Evolutionary conservation across 2,888 invertebrate species (phyloP), one percentile per base, ranked within the genome.

Genomic region (Zhuqinia jingwanae): DNA sequence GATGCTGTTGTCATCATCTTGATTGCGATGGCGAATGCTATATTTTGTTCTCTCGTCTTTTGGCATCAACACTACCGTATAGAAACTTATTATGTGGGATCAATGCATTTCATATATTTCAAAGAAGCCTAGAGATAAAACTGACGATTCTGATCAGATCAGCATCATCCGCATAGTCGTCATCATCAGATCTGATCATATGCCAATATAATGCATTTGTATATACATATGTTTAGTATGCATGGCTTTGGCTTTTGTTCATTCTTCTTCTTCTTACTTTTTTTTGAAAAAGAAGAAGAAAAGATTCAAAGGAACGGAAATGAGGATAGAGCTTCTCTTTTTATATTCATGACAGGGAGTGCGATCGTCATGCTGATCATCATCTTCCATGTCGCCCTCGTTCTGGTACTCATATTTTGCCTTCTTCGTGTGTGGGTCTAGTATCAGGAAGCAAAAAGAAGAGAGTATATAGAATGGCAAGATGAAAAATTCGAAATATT

Each of bases 261-360:
- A 13, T 65, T 68, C 20, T n/a, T 22, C 45, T 68, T 45, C 45
- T 0, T n/a, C 27, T 17, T 25, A n/a, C 25, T 22, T 22, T 68
- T 42, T 36, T n/a, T n/a, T n/a, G n/a, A n/a, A n/a, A n/a, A n/a
- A n/a, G n/a, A n/a, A n/a, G n/a, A n/a, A 8, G 8, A 36, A 36
- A 36, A 8, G 36, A 36, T 10, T n/a, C 36, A 42, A 65, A 65
- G 6, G 65, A 65, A 42, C 1, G 1, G 45, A 45, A 45, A 10
- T 65, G 17, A 2, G 13, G 13, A 42, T 20, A 45, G 13, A 65
- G 36, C 20, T 20, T 13, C 1, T 22, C 17, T 11, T 45, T 68
- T 68, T 68, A 68, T 68, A 68, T 68, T 68, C 68, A 68, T 68
- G 22, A n/a, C 36, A 56, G 15, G 20, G 17, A 56, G 3, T 22